Conservation (phyloP, 2,797 vertebrate genomes). For the Peromyscus attwateri region DNA sequence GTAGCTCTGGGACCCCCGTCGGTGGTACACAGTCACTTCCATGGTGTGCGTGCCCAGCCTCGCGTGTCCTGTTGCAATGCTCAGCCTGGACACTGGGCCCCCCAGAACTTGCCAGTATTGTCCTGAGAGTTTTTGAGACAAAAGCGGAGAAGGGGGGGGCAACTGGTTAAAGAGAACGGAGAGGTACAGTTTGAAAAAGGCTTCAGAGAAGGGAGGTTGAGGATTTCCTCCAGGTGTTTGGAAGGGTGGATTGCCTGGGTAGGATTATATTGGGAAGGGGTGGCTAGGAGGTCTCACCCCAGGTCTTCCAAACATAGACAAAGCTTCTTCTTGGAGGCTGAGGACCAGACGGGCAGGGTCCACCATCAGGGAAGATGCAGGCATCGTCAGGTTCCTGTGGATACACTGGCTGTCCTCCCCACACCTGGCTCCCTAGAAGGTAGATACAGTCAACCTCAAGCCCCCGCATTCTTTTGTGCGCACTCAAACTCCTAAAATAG, state of each 20-base stretch:
- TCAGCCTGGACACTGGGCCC: slow-evolving; percentile 92
- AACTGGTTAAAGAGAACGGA: background rate
- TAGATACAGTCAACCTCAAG: background rate
- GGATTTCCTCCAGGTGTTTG: background rate
- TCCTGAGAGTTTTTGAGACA: slow-evolving; percentile 86
- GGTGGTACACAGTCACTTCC: slow-evolving; percentile 96
- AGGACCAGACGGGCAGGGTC: slow-evolving; percentile 86
- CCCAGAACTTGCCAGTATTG: slow-evolving; percentile 96
- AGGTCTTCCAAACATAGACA: slow-evolving; percentile 96
- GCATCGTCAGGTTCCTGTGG: slow-evolving; percentile 77
- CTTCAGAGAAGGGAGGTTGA: slow-evolving; percentile 14
- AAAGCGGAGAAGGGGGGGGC: background rate
- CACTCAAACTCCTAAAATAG: background rate
- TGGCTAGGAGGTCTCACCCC: slow-evolving; percentile 89
- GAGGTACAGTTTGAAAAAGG: background rate
- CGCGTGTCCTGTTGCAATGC: slow-evolving; percentile 91
- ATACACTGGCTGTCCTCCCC: slow-evolving; percentile 91
- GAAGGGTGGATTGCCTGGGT: background rate
- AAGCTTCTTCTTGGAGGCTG: slow-evolving; percentile 89
- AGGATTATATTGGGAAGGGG: background rate
- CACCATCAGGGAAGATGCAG: slow-evolving; percentile 93
- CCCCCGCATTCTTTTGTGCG: background rate
- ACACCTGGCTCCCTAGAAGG: slow-evolving; percentile 89
- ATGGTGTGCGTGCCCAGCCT: slow-evolving; percentile 94
- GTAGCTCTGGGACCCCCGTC: slow-evolving; percentile 92